Conservation (phyloP, 2,888 invertebrate genomes). For the Melinaea marsaeus region DNA sequence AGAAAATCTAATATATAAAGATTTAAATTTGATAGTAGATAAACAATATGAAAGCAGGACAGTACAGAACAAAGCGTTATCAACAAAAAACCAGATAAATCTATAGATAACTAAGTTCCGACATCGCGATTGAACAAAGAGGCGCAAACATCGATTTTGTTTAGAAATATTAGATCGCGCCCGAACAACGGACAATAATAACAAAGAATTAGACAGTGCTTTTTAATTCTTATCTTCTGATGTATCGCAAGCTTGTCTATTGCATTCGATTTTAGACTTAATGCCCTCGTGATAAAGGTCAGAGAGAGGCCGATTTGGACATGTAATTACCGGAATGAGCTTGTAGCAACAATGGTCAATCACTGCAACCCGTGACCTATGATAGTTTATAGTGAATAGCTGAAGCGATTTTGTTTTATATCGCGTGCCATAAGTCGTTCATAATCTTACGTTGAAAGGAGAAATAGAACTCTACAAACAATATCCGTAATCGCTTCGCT, state of each 20-base stretch:
- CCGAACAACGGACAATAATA: conserved; percentile 32
- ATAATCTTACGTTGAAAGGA: too few relatives aligned
- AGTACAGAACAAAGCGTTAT: background rate
- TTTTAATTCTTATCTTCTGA: conserved; percentile 37
- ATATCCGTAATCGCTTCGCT: background rate
- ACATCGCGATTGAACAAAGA: conserved; percentile 26
- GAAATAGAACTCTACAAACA: too few relatives aligned
- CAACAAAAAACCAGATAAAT: background rate
- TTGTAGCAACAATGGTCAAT: conserved; percentile 35
- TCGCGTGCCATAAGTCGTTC: background rate
- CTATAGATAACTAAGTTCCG: background rate
- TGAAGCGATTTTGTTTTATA: background rate
- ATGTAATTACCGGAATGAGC: conserved; percentile 31
- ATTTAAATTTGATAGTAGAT: too few relatives aligned
- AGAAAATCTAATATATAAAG: too few relatives aligned
- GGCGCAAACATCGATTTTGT: conserved; percentile 24
- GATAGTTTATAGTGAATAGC: conserved; percentile 3
- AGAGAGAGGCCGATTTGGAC: conserved; percentile 2
- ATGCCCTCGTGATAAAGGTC: conserved; percentile 7
- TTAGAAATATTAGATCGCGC: conserved; percentile 27
- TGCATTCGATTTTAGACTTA: conserved; percentile 5
- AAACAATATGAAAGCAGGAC: background rate
- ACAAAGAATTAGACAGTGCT: conserved; percentile 36
- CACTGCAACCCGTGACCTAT: conserved; percentile 30
- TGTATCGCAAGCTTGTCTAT: conserved; percentile 28